A percentile compares a stretch with the other conserved stretches of the same genome.
phyloP scores from a whole-genome alignment of 2,888 invertebrate genomes.

The Chelonus formosanus region DNA sequence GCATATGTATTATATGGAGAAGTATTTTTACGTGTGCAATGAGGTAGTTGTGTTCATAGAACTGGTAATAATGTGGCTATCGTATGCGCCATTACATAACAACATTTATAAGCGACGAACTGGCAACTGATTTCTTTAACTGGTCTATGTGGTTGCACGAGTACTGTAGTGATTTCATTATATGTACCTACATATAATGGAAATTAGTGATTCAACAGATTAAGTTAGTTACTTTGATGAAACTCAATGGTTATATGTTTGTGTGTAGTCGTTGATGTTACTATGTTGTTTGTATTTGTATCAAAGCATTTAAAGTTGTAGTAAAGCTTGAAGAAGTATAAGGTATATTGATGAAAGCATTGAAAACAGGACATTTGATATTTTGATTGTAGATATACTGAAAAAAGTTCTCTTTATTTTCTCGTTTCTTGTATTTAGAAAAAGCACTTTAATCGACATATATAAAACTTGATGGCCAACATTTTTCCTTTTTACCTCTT shows the following conservation, averaged over 20 bases:
- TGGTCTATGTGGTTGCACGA: constrained; percentile 29
- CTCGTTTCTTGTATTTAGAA: background rate
- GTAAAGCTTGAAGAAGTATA: too few species aligned
- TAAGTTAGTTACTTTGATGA: too few species aligned
- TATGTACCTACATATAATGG: too few species aligned
- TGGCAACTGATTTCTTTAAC: constrained; percentile 54
- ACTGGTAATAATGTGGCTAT: constrained; percentile 52
- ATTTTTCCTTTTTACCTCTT: background rate
- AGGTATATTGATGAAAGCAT: too few species aligned
- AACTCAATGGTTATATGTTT: too few species aligned
- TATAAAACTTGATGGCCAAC: constrained; percentile 19
- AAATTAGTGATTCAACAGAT: too few species aligned
- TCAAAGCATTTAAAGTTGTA: too few species aligned
- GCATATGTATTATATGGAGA: background rate
- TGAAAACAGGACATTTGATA: too few species aligned
- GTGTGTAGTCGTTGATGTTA: too few species aligned
- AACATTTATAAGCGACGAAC: constrained; percentile 52
- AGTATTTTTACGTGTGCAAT: background rate
- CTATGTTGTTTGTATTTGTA: too few species aligned
- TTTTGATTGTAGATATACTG: too few species aligned
- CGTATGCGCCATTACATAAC: constrained; percentile 54
- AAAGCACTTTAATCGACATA: constrained; percentile 25
- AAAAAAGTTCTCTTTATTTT: background rate
- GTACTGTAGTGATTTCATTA: constrained; percentile 1
- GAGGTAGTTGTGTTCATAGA: constrained; percentile 46